These are phyloP conservation scores for Diadegma fenestrale DNA, from an alignment of 2,888 invertebrate species.

Conservation along the genomic window DNA sequence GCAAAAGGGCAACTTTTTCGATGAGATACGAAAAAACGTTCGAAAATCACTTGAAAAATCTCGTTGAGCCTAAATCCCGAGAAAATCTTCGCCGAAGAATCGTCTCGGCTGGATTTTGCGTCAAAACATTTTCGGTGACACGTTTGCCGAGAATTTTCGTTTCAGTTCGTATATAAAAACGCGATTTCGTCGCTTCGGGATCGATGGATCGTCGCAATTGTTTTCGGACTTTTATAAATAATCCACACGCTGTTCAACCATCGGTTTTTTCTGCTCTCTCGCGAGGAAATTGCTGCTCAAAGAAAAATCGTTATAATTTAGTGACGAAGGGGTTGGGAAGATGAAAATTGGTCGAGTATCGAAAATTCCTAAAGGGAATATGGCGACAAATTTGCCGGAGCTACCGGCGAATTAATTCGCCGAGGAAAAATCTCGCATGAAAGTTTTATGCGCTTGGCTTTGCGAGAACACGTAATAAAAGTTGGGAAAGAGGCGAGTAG, in stretches of 20 bases:
- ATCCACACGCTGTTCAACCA: not conserved
- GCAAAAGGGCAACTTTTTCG: not conserved
- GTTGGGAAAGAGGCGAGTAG: not conserved
- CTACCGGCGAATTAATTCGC: not conserved
- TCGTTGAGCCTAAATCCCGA: too few relatives aligned
- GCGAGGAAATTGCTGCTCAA: not conserved
- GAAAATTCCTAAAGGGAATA: not conserved
- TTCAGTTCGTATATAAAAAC: too few relatives aligned
- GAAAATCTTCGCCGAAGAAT: too few relatives aligned
- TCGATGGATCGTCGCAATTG: not conserved
- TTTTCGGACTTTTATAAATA: not conserved
- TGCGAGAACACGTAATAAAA: slow-evolving; percentile 20
- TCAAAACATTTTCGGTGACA: too few relatives aligned
- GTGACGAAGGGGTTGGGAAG: not conserved
- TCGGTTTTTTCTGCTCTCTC: not conserved
- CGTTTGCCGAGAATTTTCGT: too few relatives aligned
- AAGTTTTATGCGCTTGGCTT: slow-evolving; percentile 13
- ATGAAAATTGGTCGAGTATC: not conserved
- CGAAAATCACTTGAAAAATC: too few relatives aligned
- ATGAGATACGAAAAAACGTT: not conserved
- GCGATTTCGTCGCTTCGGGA: not conserved
- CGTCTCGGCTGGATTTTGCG: too few relatives aligned
- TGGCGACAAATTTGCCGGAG: not conserved
- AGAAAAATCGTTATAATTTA: not conserved
- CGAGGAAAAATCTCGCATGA: slow-evolving; percentile 3